Percentiles rank a stretch among this genome's conserved stretches.
phyloP scores from a whole-genome alignment of 2,113 vertebrate genomes.

The Emydocephalus ijimae region DNA sequence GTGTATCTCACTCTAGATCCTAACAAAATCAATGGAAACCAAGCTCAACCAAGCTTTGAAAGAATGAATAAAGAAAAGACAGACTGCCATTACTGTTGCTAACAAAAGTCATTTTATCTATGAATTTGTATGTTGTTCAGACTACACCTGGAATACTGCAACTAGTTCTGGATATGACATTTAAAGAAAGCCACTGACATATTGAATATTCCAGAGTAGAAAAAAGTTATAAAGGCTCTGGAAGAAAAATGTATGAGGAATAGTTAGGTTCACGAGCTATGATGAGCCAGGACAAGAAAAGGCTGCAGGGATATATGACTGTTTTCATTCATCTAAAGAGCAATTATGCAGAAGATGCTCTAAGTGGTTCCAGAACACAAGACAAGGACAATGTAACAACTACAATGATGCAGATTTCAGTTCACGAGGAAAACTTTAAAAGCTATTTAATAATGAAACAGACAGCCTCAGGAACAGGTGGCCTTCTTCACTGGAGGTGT shows the following conservation, averaged over 20 bases:
- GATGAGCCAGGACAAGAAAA: not conserved
- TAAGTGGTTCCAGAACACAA: not conserved
- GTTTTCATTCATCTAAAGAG: not conserved
- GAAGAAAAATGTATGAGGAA: not conserved
- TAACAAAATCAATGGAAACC: not conserved
- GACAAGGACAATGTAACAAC: not conserved
- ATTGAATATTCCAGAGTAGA: not conserved
- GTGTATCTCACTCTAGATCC: not conserved
- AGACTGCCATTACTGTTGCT: not conserved
- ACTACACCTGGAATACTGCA: not conserved
- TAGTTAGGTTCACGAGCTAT: not conserved
- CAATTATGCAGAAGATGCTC: not conserved
- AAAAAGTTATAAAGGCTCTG: not conserved
- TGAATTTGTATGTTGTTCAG: not conserved
- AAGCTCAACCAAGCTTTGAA: not conserved
- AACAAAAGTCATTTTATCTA: not conserved
- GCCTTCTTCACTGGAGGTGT: not conserved
- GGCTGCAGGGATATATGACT: not conserved
- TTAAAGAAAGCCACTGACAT: not conserved
- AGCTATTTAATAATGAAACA: not conserved
- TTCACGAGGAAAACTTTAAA: not conserved
- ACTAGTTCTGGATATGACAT: not conserved
- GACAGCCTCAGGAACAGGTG: not conserved
- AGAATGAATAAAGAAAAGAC: not conserved
- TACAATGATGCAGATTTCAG: not conserved